Evolutionary conservation across 2,113 vertebrate species (phyloP).

Genomic region (Pituophis catenifer): DNA sequence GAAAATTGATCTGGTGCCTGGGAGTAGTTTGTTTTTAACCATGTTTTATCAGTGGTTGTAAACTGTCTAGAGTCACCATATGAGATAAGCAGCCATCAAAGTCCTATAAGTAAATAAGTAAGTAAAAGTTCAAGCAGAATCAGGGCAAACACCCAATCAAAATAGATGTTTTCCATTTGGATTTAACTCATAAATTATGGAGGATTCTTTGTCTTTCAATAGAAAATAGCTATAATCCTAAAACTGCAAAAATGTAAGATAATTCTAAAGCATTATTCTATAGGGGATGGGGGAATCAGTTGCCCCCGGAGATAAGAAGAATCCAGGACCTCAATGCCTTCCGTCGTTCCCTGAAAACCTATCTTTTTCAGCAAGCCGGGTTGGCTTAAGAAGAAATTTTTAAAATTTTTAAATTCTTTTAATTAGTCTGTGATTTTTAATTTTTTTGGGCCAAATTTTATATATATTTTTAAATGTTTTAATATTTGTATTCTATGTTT

Average conservation of each 20-base stretch:
- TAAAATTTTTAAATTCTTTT: too few species aligned
- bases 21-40: background rate
- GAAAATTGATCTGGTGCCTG: background rate
- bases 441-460: too few species aligned
- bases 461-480: too few species aligned
- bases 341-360: too few species aligned
- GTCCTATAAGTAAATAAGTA: background rate
- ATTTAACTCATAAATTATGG: background rate
- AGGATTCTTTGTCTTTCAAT: background rate
- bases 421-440: too few species aligned
- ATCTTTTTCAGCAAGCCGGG: too few species aligned
- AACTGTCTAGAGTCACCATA: background rate
- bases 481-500: too few species aligned
- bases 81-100: background rate
- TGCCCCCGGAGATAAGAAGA: too few species aligned
- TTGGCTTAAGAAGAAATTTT: too few species aligned
- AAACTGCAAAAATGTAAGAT: background rate
- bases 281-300: background rate
- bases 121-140: background rate
- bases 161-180: background rate
- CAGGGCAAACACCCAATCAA: background rate
- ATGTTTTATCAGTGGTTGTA: background rate
- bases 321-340: too few species aligned
- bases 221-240: background rate
- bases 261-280: background rate